These are phyloP conservation scores for Protosalanx chinensis DNA, from an alignment of 2,797 vertebrate genomes.

Conservation along the genomic window DNA sequence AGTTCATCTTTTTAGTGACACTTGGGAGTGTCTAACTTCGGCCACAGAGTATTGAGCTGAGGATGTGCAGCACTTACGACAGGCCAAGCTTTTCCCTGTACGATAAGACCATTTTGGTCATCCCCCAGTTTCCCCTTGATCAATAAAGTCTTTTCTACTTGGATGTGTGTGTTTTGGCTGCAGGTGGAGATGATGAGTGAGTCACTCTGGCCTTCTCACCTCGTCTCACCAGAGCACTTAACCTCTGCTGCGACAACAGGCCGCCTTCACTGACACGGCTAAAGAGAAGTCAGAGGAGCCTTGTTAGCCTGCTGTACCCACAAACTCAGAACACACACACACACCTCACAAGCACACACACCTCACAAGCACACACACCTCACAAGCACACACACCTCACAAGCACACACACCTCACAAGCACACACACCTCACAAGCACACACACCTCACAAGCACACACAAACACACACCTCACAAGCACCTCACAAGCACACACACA, in stretches of 20 bases:
- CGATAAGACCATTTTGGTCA: too few species aligned
- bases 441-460: background rate
- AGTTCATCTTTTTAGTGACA: too few species aligned
- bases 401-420: background rate
- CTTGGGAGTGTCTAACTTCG: too few species aligned
- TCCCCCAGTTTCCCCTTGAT: too few species aligned
- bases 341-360: background rate
- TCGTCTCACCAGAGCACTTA: constrained; percentile 2
- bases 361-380: too few species aligned
- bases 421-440: background rate
- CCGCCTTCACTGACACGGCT: background rate
- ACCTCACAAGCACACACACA: too few species aligned
- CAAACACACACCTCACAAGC: background rate
- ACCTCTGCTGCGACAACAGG: constrained; percentile 2
- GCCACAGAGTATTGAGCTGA: too few species aligned
- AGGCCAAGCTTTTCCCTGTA: too few species aligned
- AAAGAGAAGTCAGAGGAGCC: constrained; percentile 3
- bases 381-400: too few species aligned
- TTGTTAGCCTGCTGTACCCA: background rate
- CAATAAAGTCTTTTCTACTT: too few species aligned
- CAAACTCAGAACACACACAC: background rate
- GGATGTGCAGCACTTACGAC: too few species aligned
- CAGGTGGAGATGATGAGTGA: background rate
- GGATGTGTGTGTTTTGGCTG: too few species aligned
- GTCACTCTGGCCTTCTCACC: background rate